phyloP scores from a whole-genome alignment of 2,113 vertebrate species.

The Ammodytes marinus region DNA sequence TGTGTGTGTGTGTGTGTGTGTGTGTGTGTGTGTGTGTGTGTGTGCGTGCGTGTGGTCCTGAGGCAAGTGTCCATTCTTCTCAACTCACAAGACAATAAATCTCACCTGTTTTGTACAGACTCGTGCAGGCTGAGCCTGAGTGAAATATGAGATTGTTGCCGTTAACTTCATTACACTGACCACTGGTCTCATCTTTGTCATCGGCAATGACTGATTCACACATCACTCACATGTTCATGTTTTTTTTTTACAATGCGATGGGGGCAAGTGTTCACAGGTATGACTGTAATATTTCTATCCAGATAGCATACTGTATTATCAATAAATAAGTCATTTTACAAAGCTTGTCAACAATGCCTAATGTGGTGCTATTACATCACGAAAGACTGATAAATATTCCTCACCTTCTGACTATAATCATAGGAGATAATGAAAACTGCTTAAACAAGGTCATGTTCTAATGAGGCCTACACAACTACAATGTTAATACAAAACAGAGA shows the following conservation, averaged over 20 bases:
- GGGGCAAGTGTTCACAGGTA: not conserved
- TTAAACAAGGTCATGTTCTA: not conserved
- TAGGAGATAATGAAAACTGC: not conserved
- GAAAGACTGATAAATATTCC: not conserved
- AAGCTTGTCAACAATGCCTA: not conserved
- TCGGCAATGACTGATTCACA: not conserved
- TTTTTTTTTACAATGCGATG: not conserved
- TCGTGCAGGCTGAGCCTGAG: conserved; percentile 35
- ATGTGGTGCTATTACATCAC: not conserved
- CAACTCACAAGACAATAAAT: conserved; percentile 41
- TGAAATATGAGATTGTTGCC: conserved; percentile 31
- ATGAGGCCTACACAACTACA: not conserved
- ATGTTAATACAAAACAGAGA: not conserved
- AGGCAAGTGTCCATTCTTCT: conserved; percentile 58
- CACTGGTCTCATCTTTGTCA: conserved; percentile 15
- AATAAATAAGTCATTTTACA: too few species aligned
- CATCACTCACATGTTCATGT: not conserved
- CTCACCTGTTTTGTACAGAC: conserved; percentile 30
- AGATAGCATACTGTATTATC: not conserved
- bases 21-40: too few species aligned
- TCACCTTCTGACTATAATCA: not conserved
- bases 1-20: not conserved
- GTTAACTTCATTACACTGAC: conserved; percentile 35
- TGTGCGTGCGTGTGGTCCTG: conserved; percentile 10
- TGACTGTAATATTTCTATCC: not conserved